Conservation (phyloP, 1,140 invertebrate genomes). For the Heliconius himera region DNA sequence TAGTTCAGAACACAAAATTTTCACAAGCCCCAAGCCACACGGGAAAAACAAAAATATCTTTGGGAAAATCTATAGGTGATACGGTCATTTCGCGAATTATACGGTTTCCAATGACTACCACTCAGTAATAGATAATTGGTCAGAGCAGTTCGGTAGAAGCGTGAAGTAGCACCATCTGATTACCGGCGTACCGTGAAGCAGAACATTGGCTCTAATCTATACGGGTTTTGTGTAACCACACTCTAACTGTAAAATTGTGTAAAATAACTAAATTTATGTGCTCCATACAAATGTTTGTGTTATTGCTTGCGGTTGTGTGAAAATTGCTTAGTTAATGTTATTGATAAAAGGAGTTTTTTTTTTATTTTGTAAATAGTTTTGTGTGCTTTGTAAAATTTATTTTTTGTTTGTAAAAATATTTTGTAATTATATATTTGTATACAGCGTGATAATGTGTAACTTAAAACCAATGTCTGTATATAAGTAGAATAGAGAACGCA, state of each 20-base stretch:
- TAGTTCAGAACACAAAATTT: background rate
- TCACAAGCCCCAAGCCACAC: background rate
- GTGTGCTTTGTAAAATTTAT: no score
- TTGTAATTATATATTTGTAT: no score
- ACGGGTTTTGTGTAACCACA: slow-evolving; percentile 37
- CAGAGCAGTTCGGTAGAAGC: slow-evolving; percentile 22
- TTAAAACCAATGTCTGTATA: no score
- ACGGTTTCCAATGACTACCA: slow-evolving; percentile 17
- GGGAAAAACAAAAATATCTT: slow-evolving; percentile 8
- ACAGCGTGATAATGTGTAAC: no score
- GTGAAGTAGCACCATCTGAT: slow-evolving; percentile 49
- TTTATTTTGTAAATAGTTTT: no score
- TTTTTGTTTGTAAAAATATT: no score
- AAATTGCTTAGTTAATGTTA: no score
- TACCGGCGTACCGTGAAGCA: slow-evolving; percentile 54
- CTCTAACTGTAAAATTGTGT: slow-evolving; percentile 28
- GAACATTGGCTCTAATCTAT: slow-evolving; percentile 41
- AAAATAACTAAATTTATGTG: slow-evolving; percentile 5
- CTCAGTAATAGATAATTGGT: slow-evolving; percentile 24
- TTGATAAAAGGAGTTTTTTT: no score
- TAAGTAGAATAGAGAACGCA: no score
- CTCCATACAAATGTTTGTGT: background rate
- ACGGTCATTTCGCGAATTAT: slow-evolving; percentile 24
- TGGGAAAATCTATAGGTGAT: slow-evolving; percentile 12
- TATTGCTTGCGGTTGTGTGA: slow-evolving; percentile 5